Conservation (phyloP, 2,888 invertebrate genomes). For the Phortica magna region DNA sequence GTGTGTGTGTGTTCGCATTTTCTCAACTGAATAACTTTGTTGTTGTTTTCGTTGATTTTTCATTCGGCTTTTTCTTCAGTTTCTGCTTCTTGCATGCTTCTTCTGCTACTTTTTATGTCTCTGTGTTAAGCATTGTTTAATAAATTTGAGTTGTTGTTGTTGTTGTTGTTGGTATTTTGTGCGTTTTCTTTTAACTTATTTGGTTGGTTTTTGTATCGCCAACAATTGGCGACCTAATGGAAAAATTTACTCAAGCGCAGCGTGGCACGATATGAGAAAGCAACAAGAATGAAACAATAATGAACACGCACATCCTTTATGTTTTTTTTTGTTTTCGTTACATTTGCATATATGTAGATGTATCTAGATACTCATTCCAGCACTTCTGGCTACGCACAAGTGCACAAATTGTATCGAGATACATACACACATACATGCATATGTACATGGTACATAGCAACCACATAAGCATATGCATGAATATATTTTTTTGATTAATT, state of each 20-base stretch:
- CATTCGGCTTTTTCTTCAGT: conserved; percentile 13
- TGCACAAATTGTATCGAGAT: conserved; percentile 15
- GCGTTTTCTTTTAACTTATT: conserved; percentile 32
- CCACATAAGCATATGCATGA: neutral
- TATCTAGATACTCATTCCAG: conserved; percentile 25
- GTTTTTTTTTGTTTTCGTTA: neutral
- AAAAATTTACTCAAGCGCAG: conserved; percentile 44
- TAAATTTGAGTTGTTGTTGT: conserved; percentile 51
- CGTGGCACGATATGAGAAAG: conserved; percentile 17
- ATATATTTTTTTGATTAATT: conserved; percentile 24
- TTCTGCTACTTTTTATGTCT: neutral
- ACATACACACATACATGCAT: conserved; percentile 9
- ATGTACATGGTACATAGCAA: conserved; percentile 3
- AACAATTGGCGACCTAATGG: conserved; percentile 43
- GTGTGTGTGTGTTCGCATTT: neutral
- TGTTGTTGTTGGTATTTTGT: conserved; percentile 32
- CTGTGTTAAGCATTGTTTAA: conserved; percentile 46
- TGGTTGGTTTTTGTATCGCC: conserved; percentile 41
- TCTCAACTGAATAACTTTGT: conserved; percentile 29
- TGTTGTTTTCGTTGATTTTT: conserved; percentile 30
- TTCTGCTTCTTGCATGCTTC: conserved; percentile 3
- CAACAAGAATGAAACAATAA: conserved; percentile 21
- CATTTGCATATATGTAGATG: conserved; percentile 30
- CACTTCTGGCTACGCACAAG: conserved; percentile 21
- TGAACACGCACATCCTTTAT: conserved; percentile 34